Percentiles rank a stretch among this genome's conserved stretches.
Evolutionary conservation across 2,113 vertebrate genomes (phyloP).

Genomic region (Cochlearius cochlearius): DNA sequence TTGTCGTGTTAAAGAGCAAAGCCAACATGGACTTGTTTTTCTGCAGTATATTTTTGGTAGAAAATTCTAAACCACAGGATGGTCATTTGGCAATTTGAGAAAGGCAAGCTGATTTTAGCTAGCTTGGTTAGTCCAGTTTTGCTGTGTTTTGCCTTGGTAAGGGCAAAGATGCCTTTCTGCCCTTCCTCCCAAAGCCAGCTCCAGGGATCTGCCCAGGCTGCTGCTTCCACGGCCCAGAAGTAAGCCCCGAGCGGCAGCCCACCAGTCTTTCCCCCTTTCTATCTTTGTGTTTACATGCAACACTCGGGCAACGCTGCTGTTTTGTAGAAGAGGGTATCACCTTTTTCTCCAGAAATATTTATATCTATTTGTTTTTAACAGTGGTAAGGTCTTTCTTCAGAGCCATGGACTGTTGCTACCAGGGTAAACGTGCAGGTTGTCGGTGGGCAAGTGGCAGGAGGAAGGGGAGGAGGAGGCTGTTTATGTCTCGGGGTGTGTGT

Average conservation of each 20-base stretch:
- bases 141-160: not conserved
- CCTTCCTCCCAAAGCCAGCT: not conserved
- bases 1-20: not conserved
- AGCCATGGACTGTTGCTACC: not conserved
- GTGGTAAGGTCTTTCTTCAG: not conserved
- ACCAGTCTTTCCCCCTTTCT: too few species aligned
- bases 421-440: accelerated
- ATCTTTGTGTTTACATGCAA: not conserved
- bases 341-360: not conserved
- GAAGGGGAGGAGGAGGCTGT: not conserved
- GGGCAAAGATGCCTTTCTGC: not conserved
- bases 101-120: not conserved
- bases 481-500: accelerated
- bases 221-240: not conserved
- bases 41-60: not conserved
- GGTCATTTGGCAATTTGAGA: not conserved
- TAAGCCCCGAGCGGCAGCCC: not conserved
- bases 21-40: not conserved
- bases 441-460: not conserved
- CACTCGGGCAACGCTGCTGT: not conserved
- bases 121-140: not conserved
- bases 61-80: not conserved
- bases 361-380: not conserved
- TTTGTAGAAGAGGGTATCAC: not conserved
- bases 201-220: accelerated